Conservation (phyloP, 2,888 invertebrate species). For the Gymnoscelis rufifasciata region DNA sequence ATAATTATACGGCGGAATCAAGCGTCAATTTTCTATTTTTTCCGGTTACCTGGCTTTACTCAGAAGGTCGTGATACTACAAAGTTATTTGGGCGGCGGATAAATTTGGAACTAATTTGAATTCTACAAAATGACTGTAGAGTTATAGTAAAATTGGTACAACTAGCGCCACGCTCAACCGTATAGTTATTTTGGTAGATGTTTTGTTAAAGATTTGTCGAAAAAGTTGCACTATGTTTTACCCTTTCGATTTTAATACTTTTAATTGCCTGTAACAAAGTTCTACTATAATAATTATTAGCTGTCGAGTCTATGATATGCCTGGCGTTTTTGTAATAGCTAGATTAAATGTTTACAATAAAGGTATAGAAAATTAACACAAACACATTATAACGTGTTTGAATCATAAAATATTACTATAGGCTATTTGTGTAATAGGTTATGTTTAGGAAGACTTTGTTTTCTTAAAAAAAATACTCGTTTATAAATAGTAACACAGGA, state of each 20-base stretch:
- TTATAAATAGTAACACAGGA: no score
- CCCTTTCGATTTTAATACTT: constrained; percentile 42
- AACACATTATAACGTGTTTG: not conserved
- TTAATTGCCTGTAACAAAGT: constrained; percentile 43
- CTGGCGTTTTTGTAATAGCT: not conserved
- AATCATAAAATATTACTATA: no score
- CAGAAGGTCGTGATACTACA: constrained; percentile 40
- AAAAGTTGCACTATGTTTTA: constrained; percentile 51
- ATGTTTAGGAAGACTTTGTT: no score
- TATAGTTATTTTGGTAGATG: constrained; percentile 21
- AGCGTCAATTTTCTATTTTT: constrained; percentile 59
- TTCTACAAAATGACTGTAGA: not conserved
- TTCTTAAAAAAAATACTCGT: no score
- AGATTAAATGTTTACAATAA: no score
- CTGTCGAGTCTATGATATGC: constrained; percentile 1
- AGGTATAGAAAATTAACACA: not conserved
- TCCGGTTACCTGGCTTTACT: constrained; percentile 54
- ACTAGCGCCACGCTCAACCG: not conserved
- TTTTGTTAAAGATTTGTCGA: constrained; percentile 28
- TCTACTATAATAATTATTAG: constrained; percentile 21
- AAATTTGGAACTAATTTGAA: not conserved
- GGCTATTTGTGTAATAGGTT: no score
- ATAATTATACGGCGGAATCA: constrained; percentile 69
- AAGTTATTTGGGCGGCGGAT: not conserved
- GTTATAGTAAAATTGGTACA: not conserved